Evolutionary conservation across 2,888 invertebrate genomes (phyloP).

Genomic region (Trichogramma evanescens): DNA sequence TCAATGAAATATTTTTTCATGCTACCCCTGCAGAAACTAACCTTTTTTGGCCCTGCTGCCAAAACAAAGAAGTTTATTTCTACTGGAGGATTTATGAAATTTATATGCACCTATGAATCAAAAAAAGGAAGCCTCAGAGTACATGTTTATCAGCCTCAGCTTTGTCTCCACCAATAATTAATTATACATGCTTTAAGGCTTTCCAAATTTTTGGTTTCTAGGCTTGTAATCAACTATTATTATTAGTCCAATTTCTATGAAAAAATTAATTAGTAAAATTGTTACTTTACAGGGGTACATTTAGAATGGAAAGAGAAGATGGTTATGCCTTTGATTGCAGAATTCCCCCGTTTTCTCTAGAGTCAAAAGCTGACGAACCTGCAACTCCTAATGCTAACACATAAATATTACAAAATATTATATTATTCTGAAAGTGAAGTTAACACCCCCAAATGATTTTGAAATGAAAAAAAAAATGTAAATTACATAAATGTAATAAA

Average conservation of each 20-base stretch:
- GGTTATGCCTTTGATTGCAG: conserved; percentile 95
- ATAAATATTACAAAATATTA: conserved; percentile 17
- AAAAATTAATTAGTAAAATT: background rate
- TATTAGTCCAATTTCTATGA: background rate
- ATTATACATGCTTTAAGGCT: too few relatives aligned
- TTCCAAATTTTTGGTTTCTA: too few relatives aligned
- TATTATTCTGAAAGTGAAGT: too few relatives aligned
- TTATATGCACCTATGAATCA: background rate
- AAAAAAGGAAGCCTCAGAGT: background rate
- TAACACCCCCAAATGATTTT: too few relatives aligned
- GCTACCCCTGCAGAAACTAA: background rate
- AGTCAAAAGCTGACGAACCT: conserved; percentile 78
- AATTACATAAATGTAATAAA: too few relatives aligned
- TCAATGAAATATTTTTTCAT: background rate
- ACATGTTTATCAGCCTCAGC: background rate
- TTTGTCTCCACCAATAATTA: background rate
- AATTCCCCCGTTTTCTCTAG: conserved; percentile 94
- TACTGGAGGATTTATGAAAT: background rate
- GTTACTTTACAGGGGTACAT: conserved; percentile 72
- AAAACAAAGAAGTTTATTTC: background rate
- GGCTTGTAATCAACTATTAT: too few relatives aligned
- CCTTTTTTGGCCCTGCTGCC: too few relatives aligned
- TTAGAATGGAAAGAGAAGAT: conserved; percentile 94
- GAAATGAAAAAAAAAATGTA: too few relatives aligned
- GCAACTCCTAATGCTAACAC: conserved; percentile 39